A percentile compares a stretch with the other conserved stretches of the same genome.
phyloP scores from a whole-genome alignment of 2,888 invertebrate species.

The Phragmatobia fuliginosa region DNA sequence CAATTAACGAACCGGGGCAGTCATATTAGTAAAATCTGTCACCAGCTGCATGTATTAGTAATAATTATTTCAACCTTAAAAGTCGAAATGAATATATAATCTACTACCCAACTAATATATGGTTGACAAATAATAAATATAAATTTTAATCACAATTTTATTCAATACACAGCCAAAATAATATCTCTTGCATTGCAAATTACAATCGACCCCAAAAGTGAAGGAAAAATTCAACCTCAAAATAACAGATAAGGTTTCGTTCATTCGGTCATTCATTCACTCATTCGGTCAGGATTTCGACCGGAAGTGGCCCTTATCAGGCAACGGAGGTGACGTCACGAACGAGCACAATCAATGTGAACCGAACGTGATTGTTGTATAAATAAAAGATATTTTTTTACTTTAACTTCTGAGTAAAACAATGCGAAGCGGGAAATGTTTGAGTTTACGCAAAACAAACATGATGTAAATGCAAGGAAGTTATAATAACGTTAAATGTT shows the following conservation, averaged over 20 bases:
- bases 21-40: slow-evolving; percentile 24
- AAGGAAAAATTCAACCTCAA: slow-evolving; percentile 52
- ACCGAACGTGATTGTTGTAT: slow-evolving; percentile 82
- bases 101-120: slow-evolving; percentile 25
- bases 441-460: slow-evolving; percentile 61
- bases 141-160: slow-evolving; percentile 49
- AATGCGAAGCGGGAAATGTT: slow-evolving; percentile 75
- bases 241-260: slow-evolving; percentile 59
- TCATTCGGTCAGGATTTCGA: slow-evolving; percentile 69
- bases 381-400: slow-evolving; percentile 73
- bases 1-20: not conserved
- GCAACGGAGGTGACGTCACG: slow-evolving; percentile 82
- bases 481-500: slow-evolving; percentile 51
- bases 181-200: slow-evolving; percentile 36
- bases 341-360: slow-evolving; percentile 70
- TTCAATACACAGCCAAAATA: slow-evolving; percentile 33
- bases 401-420: slow-evolving; percentile 71
- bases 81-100: slow-evolving; percentile 41
- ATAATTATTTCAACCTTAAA: slow-evolving; percentile 48
- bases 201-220: slow-evolving; percentile 28
- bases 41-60: slow-evolving; percentile 25
- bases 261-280: slow-evolving; percentile 63
- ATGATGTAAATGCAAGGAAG: slow-evolving; percentile 50
- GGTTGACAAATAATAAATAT: slow-evolving; percentile 50
- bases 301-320: slow-evolving; percentile 84